phyloP scores from a whole-genome alignment of 2,888 invertebrate species.

The Cerceris ruficornis region DNA sequence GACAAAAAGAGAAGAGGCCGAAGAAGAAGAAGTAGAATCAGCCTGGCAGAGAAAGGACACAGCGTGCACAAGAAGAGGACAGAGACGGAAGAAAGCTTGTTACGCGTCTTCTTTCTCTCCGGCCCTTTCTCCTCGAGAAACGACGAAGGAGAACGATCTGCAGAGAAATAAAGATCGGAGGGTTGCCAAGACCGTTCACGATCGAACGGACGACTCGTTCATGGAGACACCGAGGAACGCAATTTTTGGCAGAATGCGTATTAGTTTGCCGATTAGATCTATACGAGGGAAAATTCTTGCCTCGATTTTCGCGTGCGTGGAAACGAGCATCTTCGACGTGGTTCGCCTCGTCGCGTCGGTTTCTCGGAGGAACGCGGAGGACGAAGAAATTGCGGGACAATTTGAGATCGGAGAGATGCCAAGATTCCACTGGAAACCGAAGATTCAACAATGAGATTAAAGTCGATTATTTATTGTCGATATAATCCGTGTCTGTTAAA shows the following conservation, averaged over 20 bases:
- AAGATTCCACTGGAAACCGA: slow-evolving; percentile 25
- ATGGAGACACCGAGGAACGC: slow-evolving; percentile 19
- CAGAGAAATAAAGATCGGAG: slow-evolving; percentile 38
- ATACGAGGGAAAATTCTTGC: slow-evolving; percentile 6
- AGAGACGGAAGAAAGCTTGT: slow-evolving; percentile 25
- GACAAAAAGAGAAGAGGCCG: too few relatives aligned
- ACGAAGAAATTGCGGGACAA: slow-evolving; percentile 10
- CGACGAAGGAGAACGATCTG: background rate
- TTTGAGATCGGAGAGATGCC: slow-evolving; percentile 48
- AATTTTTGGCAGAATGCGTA: slow-evolving; percentile 54
- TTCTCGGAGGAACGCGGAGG: background rate
- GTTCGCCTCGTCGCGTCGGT: background rate
- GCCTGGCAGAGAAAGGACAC: background rate
- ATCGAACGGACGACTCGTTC: slow-evolving; percentile 32
- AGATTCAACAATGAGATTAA: background rate
- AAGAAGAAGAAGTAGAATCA: background rate
- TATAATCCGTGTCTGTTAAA: too few relatives aligned
- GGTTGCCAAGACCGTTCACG: slow-evolving; percentile 36
- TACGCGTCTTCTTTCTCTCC: background rate
- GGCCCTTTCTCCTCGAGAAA: background rate
- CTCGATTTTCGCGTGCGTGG: slow-evolving; percentile 31
- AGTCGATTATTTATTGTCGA: too few relatives aligned
- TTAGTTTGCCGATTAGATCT: slow-evolving; percentile 49
- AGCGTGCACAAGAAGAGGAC: background rate
- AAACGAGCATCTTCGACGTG: background rate